Percentiles rank a stretch among this genome's conserved stretches.
phyloP scores from a whole-genome alignment of 2,888 invertebrate genomes.

The Molorchus minor region DNA sequence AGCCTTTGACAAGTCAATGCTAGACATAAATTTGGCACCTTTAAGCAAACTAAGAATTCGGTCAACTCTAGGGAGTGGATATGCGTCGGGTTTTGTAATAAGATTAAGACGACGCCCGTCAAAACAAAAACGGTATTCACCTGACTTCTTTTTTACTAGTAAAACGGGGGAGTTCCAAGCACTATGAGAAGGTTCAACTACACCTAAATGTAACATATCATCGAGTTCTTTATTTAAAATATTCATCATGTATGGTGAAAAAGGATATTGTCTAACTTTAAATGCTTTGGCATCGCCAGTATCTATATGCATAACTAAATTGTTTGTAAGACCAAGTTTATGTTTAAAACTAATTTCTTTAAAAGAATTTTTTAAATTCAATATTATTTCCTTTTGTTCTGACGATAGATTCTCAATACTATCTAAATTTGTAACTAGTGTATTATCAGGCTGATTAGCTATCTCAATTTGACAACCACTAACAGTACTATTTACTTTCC shows the following conservation, averaged over 20 bases:
- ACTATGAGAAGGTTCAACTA: too few species aligned
- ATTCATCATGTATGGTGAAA: too few species aligned
- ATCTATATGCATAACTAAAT: too few species aligned
- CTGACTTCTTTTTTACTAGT: too few species aligned
- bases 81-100: slow-evolving; percentile 25
- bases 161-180: too few species aligned
- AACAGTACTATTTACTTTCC: background rate
- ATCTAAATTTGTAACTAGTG: background rate
- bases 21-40: slow-evolving; percentile 1
- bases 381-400: background rate
- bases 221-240: too few species aligned
- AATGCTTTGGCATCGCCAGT: too few species aligned
- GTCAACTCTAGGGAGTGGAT: slow-evolving; percentile 24
- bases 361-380: background rate
- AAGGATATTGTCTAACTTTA: too few species aligned
- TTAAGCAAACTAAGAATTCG: slow-evolving; percentile 6
- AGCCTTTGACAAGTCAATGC: background rate
- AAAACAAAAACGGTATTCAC: slow-evolving; percentile 25
- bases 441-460: background rate
- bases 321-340: too few species aligned
- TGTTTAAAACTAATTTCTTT: background rate
- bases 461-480: background rate
- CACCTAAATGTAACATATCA: too few species aligned
- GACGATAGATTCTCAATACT: background rate
- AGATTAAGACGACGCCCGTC: slow-evolving; percentile 21